These are phyloP conservation scores for Drosophila recens DNA, from an alignment of 2,888 invertebrate species.

Conservation along the genomic window DNA sequence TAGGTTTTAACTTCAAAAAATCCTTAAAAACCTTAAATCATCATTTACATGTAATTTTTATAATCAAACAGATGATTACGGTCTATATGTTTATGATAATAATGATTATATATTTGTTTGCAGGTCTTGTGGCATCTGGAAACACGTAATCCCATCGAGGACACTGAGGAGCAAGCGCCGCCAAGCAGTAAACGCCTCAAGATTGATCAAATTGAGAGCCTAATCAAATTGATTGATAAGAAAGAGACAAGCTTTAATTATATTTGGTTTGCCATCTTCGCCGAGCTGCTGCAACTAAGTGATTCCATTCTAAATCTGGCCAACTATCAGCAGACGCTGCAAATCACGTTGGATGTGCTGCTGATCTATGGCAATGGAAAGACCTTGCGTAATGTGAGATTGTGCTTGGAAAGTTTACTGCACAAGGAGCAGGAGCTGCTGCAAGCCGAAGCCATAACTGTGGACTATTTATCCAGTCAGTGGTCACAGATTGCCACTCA, in stretches of 20 bases:
- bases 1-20: too few species aligned
- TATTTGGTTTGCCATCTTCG: constrained; percentile 81
- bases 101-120: neutral
- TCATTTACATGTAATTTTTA: too few species aligned
- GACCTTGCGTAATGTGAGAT: constrained; percentile 68
- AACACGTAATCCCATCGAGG: neutral
- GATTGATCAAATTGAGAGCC: constrained; percentile 67
- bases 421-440: constrained; percentile 57
- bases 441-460: constrained; percentile 32
- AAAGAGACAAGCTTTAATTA: constrained; percentile 70
- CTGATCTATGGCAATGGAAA: constrained; percentile 64
- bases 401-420: constrained; percentile 69
- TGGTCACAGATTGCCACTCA: constrained; percentile 73
- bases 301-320: constrained; percentile 63
- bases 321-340: constrained; percentile 74
- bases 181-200: constrained; percentile 63
- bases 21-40: too few species aligned
- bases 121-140: constrained; percentile 77
- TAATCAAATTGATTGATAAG: constrained; percentile 64
- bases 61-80: too few species aligned
- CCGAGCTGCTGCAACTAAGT: constrained; percentile 72
- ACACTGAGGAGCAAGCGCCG: neutral
- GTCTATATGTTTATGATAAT: neutral
- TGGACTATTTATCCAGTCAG: constrained; percentile 39
- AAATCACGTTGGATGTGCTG: constrained; percentile 57